These are phyloP conservation scores for Hololepta plana DNA, from an alignment of 2,888 invertebrate species.

Conservation along the genomic window DNA sequence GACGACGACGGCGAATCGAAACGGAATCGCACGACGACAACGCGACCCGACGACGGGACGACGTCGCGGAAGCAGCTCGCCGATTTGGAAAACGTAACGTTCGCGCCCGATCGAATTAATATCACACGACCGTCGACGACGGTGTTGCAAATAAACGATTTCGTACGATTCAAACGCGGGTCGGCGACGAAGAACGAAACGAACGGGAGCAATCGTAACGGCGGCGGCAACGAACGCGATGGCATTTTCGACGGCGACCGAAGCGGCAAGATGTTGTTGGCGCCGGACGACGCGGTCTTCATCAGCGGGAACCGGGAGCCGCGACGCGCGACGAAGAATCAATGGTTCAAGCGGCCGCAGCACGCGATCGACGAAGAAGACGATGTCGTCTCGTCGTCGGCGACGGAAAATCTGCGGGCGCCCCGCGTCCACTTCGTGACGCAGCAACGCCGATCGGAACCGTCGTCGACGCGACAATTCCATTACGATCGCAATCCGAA, in stretches of 20 bases:
- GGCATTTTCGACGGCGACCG: conserved; percentile 8
- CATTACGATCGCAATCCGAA: too few relatives aligned
- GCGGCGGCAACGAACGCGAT: conserved; percentile 6
- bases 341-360: conserved; percentile 39
- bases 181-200: conserved; percentile 5
- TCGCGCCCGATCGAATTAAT: too few relatives aligned
- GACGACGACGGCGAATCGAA: too few relatives aligned
- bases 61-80: too few relatives aligned
- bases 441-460: conserved; percentile 29
- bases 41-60: too few relatives aligned
- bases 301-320: conserved; percentile 30
- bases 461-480: too few relatives aligned
- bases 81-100: too few relatives aligned
- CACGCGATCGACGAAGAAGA: conserved; percentile 25
- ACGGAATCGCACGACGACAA: conserved; percentile 1
- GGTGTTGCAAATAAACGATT: conserved; percentile 18
- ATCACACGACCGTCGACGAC: conserved; percentile 4
- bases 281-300: conserved; percentile 8
- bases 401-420: conserved; percentile 38
- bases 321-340: conserved; percentile 35
- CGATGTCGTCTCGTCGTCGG: conserved; percentile 34
- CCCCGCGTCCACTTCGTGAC: conserved; percentile 50
- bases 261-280: conserved; percentile 14
- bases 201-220: conserved; percentile 1
- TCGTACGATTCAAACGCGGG: conserved; percentile 20